Conservation (phyloP, 1,140 invertebrate genomes). For the Drosophila tani region DNA sequence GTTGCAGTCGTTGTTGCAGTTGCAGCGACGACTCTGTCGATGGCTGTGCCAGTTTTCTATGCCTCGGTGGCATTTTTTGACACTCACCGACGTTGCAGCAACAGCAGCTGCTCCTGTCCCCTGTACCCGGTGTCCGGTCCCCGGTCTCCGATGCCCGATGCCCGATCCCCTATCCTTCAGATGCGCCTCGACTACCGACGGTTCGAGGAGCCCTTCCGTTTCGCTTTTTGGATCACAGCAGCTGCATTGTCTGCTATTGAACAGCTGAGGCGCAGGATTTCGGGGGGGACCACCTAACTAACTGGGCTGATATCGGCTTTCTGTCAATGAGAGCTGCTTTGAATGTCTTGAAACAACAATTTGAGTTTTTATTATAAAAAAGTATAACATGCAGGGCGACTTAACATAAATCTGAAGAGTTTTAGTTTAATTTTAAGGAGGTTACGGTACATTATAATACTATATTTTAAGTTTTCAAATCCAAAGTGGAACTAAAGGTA, state of each 20-base stretch:
- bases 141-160: not conserved
- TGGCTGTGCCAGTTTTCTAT: conserved; percentile 71
- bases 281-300: conserved; percentile 10
- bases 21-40: conserved; percentile 38
- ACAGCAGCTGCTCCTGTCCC: conserved; percentile 14
- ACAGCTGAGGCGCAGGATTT: conserved; percentile 30
- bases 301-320: conserved; percentile 47
- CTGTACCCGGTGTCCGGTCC: not conserved
- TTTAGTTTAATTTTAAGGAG: no score
- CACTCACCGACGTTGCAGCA: conserved; percentile 38
- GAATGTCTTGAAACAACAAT: conserved; percentile 20
- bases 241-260: conserved; percentile 53
- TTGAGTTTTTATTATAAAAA: no score
- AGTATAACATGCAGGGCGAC: not conserved
- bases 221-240: conserved; percentile 42
- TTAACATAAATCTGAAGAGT: not conserved
- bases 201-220: conserved; percentile 45
- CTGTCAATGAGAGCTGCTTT: conserved; percentile 26
- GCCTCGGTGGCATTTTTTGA: conserved; percentile 54
- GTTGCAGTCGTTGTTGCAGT: conserved; percentile 57
- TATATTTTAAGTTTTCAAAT: no score
- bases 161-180: conserved; percentile 14
- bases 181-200: conserved; percentile 19
- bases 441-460: not conserved
- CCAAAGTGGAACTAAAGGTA: no score